A percentile compares a stretch with the other conserved stretches of the same genome.
phyloP scores from a whole-genome alignment of 2,113 vertebrate species.

The Xenus cinereus region DNA sequence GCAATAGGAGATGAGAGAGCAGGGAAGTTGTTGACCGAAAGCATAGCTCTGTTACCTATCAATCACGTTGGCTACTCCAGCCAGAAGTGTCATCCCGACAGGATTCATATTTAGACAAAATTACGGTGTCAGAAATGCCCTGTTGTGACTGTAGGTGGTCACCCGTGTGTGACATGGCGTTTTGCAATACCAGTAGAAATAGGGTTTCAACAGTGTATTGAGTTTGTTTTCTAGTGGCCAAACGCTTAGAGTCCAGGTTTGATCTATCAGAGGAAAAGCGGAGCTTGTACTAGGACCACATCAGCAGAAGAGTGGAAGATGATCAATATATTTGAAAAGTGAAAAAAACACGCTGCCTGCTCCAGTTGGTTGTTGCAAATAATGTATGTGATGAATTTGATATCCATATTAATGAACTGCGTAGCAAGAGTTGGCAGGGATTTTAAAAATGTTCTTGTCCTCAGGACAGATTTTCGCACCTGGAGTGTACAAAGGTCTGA shows the following conservation, averaged over 20 bases:
- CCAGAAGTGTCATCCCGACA: neutral
- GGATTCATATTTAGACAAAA: neutral
- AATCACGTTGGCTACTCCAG: fast-evolving
- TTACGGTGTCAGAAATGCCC: neutral
- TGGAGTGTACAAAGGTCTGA: neutral
- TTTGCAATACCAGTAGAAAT: neutral
- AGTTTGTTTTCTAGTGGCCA: neutral
- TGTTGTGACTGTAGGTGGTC: neutral
- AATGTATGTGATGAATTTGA: neutral
- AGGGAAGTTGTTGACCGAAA: neutral
- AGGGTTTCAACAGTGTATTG: neutral
- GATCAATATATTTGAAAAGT: neutral
- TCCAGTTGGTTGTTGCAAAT: neutral
- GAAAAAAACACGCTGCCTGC: neutral
- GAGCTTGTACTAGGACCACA: neutral
- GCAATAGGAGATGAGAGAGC: neutral
- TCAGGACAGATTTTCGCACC: neutral
- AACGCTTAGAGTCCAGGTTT: neutral
- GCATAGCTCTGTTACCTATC: neutral
- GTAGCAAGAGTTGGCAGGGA: neutral
- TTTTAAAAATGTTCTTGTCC: neutral
- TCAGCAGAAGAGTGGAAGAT: neutral
- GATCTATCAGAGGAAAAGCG: neutral
- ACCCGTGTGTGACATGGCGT: neutral
- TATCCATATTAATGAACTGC: neutral